Percentiles rank a stretch among this genome's conserved stretches.
phyloP scores from a whole-genome alignment of 1,140 invertebrate genomes.

The Dendroctonus valens region DNA sequence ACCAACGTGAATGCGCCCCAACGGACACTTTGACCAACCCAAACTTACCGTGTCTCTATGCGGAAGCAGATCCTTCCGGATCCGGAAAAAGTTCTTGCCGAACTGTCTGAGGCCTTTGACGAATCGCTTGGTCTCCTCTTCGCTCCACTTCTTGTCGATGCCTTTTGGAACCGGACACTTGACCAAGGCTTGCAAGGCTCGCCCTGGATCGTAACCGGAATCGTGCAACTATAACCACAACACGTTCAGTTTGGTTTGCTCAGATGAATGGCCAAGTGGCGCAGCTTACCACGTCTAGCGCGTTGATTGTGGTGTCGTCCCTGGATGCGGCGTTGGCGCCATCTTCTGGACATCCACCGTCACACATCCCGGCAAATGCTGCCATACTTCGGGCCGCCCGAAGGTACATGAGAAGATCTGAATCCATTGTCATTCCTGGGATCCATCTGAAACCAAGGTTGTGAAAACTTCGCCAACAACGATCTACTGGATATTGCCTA shows the following conservation, averaged over 20 bases:
- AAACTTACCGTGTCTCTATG: conserved; percentile 88
- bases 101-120: conserved; percentile 96
- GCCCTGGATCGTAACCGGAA: conserved; percentile 91
- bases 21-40: background rate
- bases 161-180: conserved; percentile 96
- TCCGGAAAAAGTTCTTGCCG: conserved; percentile 99
- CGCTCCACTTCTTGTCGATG: conserved; percentile 96
- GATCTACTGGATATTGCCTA: background rate
- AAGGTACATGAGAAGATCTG: conserved; percentile 96
- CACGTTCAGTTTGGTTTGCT: background rate
- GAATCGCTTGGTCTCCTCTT: conserved; percentile 97
- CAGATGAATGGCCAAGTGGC: background rate
- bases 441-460: conserved; percentile 65
- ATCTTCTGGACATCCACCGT: conserved; percentile 94
- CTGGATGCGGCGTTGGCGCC: conserved; percentile 92
- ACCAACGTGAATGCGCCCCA: background rate
- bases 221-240: conserved; percentile 72
- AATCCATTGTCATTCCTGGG: conserved; percentile 85
- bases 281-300: conserved; percentile 77
- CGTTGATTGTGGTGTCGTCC: conserved; percentile 98
- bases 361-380: conserved; percentile 95
- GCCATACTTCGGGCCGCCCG: conserved; percentile 93
- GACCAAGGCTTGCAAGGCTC: conserved; percentile 92
- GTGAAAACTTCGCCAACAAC: background rate
- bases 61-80: conserved; percentile 92